phyloP scores from a whole-genome alignment of 2,888 invertebrate genomes.

The Tetheella fluctuosa region DNA sequence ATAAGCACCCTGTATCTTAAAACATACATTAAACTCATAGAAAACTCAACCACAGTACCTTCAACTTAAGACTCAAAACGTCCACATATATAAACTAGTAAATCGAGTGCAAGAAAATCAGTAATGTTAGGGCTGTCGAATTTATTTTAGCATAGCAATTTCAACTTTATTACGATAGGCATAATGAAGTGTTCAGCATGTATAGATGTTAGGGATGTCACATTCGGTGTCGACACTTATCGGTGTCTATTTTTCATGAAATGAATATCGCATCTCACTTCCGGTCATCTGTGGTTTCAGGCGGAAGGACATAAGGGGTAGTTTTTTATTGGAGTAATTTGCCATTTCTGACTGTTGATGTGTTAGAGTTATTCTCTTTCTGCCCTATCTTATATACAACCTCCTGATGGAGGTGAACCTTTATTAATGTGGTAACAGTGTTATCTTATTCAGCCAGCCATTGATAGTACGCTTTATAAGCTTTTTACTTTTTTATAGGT shows the following conservation, averaged over 20 bases:
- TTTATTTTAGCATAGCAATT: slow-evolving; percentile 17
- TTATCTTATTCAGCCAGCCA: too few species aligned
- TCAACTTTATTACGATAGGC: slow-evolving; percentile 7
- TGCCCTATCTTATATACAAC: background rate
- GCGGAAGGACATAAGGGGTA: slow-evolving; percentile 31
- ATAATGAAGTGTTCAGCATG: slow-evolving; percentile 21
- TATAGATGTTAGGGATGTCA: slow-evolving; percentile 15
- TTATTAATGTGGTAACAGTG: too few species aligned
- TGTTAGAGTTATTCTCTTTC: background rate
- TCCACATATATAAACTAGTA: slow-evolving; percentile 13
- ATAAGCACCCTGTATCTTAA: slow-evolving; percentile 33
- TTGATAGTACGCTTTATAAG: too few species aligned
- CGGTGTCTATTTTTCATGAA: slow-evolving; percentile 65
- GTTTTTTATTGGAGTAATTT: slow-evolving; percentile 47
- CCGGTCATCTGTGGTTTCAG: slow-evolving; percentile 39
- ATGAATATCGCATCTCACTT: slow-evolving; percentile 53
- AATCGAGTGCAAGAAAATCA: slow-evolving; percentile 25
- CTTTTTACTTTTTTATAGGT: too few species aligned
- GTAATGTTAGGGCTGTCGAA: slow-evolving; percentile 19
- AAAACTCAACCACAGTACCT: slow-evolving; percentile 24
- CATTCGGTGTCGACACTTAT: slow-evolving; percentile 44
- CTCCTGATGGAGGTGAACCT: too few species aligned
- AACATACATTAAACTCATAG: slow-evolving; percentile 15
- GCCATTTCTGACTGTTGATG: slow-evolving; percentile 19
- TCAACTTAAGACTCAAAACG: slow-evolving; percentile 14